Conservation (phyloP, 2,888 invertebrate species). For the Papilio gigon region DNA sequence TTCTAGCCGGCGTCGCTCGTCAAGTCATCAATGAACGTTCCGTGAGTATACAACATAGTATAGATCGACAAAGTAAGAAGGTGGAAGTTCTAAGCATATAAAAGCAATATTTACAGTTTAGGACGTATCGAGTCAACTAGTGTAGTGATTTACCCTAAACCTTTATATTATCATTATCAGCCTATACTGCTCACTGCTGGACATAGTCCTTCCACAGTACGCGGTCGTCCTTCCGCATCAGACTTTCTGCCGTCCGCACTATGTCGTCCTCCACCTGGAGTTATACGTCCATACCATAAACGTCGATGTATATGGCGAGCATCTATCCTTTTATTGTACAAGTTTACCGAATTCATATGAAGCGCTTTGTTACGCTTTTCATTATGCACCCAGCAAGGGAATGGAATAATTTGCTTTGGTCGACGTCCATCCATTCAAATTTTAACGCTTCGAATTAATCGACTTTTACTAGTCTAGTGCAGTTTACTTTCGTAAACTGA, state of each 20-base stretch:
- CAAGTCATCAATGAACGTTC: constrained; percentile 92
- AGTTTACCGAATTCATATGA: background rate
- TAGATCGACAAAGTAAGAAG: too few relatives aligned
- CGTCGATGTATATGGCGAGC: background rate
- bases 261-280: too few relatives aligned
- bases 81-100: too few relatives aligned
- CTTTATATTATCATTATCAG: too few relatives aligned
- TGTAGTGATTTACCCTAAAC: too few relatives aligned
- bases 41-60: constrained; percentile 79
- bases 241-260: too few relatives aligned
- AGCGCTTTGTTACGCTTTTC: constrained; percentile 9
- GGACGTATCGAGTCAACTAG: too few relatives aligned
- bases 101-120: background rate
- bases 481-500: background rate
- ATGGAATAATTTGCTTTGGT: constrained; percentile 11
- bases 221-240: too few relatives aligned
- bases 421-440: constrained; percentile 1
- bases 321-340: constrained; percentile 1
- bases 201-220: too few relatives aligned
- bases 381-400: background rate
- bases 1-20: constrained; percentile 93
- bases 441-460: background rate
- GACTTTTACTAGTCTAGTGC: background rate
- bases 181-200: too few relatives aligned
- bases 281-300: background rate